phyloP scores from a whole-genome alignment of 2,797 vertebrate genomes.

The Lacerta bilineata region DNA sequence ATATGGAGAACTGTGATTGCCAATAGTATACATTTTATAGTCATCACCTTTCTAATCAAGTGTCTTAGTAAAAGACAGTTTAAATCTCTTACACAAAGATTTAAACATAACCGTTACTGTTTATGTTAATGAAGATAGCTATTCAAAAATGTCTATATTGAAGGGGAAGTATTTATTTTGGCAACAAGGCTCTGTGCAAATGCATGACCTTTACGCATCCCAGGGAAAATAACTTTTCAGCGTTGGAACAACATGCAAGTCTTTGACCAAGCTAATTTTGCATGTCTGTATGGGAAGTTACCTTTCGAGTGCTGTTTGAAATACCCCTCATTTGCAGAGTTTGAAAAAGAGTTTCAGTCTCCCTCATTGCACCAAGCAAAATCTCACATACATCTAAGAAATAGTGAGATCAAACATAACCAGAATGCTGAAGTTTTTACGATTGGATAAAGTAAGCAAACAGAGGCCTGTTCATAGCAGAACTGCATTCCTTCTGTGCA shows the following conservation, averaged over 20 bases:
- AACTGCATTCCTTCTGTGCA: slow-evolving; percentile 14
- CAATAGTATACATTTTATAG: too few relatives aligned
- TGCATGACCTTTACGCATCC: background rate
- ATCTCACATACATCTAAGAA: background rate
- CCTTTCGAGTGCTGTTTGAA: background rate
- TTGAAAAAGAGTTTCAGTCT: background rate
- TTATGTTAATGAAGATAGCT: background rate
- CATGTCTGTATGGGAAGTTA: background rate
- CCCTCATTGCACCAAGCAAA: background rate
- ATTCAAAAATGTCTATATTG: slow-evolving; percentile 2
- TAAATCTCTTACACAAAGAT: background rate
- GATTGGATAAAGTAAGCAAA: slow-evolving; percentile 15
- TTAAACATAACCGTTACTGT: slow-evolving; percentile 6
- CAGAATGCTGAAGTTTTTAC: background rate
- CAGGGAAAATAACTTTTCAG: background rate
- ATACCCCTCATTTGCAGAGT: background rate
- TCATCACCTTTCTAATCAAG: background rate
- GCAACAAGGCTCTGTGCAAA: background rate
- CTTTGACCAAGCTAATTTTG: background rate
- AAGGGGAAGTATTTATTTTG: background rate
- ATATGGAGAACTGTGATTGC: too few relatives aligned
- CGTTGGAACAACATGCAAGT: background rate
- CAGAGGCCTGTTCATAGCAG: background rate
- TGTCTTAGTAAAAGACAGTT: background rate
- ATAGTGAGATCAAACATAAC: background rate